Evolutionary conservation across 35 echinoderm and acorn worm species (phyloP).

Genomic region (Acanthaster planci): DNA sequence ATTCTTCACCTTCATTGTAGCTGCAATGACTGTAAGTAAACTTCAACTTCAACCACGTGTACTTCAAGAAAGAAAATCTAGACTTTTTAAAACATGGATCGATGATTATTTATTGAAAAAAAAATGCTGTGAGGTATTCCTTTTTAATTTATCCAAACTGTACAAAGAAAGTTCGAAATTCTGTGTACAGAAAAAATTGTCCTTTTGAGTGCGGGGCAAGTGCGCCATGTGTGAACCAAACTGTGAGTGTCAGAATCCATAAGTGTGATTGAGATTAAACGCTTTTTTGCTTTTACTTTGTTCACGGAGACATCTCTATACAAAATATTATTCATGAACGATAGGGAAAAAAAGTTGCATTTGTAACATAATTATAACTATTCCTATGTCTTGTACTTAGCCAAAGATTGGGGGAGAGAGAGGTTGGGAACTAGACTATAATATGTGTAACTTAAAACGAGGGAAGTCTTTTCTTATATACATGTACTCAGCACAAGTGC

Average conservation of each 20-base stretch:
- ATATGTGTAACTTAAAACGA: conserved; percentile 7
- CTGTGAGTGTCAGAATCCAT: too few species aligned
- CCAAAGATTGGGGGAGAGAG: conserved; percentile 20
- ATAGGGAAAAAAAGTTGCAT: background rate
- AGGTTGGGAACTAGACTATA: conserved; percentile 8
- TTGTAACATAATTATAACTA: conserved; percentile 6
- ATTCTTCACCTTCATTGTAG: too few species aligned
- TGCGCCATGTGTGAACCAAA: background rate
- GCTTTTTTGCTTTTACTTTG: background rate
- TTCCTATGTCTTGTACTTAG: conserved; percentile 25
- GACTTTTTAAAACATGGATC: background rate
- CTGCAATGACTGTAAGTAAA: background rate
- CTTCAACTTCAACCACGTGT: background rate
- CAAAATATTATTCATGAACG: background rate
- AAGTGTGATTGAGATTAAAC: background rate
- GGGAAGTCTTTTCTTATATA: conserved; percentile 4
- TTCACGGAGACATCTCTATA: background rate
- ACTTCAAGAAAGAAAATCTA: background rate
- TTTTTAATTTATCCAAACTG: conserved; percentile 21
- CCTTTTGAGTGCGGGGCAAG: conserved; percentile 21
- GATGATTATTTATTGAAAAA: conserved; percentile 22
- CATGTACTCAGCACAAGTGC: conserved; percentile 27
- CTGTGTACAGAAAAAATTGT: background rate
- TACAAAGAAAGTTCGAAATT: background rate
- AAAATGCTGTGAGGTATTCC: conserved; percentile 24